Base-by-base conservation (phyloP, 2,113 vertebrate genomes). In the Brienomyrus longianalis region DNA sequence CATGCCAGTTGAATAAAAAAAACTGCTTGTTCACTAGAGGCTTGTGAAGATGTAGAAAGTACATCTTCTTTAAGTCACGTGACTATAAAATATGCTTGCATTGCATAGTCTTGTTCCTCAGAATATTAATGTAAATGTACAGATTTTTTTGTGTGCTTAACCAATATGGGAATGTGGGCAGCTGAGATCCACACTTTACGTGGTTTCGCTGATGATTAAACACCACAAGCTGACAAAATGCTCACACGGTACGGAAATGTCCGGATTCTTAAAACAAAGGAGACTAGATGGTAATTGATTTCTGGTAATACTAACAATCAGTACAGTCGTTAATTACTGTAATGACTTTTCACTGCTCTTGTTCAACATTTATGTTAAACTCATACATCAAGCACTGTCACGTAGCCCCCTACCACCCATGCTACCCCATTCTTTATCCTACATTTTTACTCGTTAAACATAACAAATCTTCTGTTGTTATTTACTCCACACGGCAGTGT, bases 271-370 rank as follows among this genome's bases (percentile, higher is more conserved):
- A 62, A 62, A 87, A 19, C 56, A 43, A 43, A 3, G 15, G 52
- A 84, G 80, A 51, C 83, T 94, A 93, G 90, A 94, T 96, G 89
- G 89, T 93, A 93, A 93, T 93, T 94, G 94, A 95, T 95, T 96
- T 95, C 93, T 56, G 91, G 94, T 90, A n/a, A 94, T 93, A 86
- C 83, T 90, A 93, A 89, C 85, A 87, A 52, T 93, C 94, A 95
- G 93, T 93, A 95, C 96, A 95, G 95, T 6, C 93, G 89, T 91
- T 95, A 96, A 96, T 96, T 95, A 95, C 94, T 92, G 91, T 93
- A 95, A 96, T 92, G 93, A 92, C 94, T 94, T 96, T 96, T 95
- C 95, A 94, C 94, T 95, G 94, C 94, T 96, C 93, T 89, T 95
- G 95, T 96, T 95, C 94, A 94, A 93, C 94, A 93, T 94, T 93